Conservation (phyloP, 2,888 invertebrate species). For the Ceratothoa steindachneri region DNA sequence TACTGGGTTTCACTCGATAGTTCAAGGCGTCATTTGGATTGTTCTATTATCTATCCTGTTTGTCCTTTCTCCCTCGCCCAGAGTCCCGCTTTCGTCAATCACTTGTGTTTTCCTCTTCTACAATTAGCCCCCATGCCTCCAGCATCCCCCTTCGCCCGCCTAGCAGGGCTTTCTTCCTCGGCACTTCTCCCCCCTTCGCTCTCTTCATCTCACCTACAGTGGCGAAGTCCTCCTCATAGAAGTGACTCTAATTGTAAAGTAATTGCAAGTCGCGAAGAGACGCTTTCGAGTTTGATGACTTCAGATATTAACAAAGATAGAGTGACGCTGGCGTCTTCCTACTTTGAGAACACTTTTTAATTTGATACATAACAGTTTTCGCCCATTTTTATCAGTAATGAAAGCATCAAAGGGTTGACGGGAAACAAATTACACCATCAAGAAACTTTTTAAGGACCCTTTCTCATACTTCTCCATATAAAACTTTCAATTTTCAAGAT, state of each 20-base stretch:
- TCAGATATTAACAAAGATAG: not conserved
- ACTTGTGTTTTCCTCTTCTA: no score
- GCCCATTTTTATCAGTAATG: not conserved
- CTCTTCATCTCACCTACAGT: not conserved
- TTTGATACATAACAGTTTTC: not conserved
- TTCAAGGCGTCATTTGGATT: no score
- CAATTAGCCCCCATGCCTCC: no score
- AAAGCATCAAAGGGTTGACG: not conserved
- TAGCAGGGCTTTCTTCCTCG: no score
- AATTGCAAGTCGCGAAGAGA: not conserved
- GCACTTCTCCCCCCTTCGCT: not conserved
- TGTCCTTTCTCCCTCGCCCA: no score
- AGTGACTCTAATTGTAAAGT: not conserved
- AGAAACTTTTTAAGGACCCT: not conserved
- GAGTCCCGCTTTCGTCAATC: no score
- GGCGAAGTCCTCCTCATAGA: not conserved
- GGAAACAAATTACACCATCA: not conserved
- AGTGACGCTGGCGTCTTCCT: not conserved
- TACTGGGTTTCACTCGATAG: no score
- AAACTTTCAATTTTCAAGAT: not conserved
- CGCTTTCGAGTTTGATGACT: not conserved
- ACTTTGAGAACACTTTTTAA: not conserved
- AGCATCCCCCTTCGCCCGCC: no score
- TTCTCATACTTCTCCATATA: not conserved
- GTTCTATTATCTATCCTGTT: no score